A percentile compares a stretch with the other conserved stretches of the same genome.
Conservation (phyloP, 2,888 invertebrate genomes). For the Timema podura region DNA sequence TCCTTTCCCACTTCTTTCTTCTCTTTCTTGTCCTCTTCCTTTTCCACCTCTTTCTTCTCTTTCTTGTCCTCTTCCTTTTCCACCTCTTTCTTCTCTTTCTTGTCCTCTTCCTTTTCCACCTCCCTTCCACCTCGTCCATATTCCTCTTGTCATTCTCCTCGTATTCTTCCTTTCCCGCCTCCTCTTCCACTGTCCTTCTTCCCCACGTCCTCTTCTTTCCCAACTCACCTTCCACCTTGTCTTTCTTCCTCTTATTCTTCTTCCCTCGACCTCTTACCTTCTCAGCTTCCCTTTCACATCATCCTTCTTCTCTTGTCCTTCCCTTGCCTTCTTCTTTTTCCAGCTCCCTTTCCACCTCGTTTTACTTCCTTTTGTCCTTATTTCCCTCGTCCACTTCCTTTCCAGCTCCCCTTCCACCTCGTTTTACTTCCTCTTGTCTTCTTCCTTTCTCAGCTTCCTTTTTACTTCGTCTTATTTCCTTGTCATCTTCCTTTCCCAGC, state of each 20-base stretch:
- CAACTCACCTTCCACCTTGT: not conserved
- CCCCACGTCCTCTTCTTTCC: not conserved
- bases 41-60: slow-evolving; percentile 3
- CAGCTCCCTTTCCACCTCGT: not conserved
- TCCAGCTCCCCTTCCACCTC: not conserved
- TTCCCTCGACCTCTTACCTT: not conserved
- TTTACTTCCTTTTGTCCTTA: not conserved
- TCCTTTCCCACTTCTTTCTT: slow-evolving; percentile 17
- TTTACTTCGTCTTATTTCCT: not conserved
- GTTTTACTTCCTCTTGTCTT: not conserved
- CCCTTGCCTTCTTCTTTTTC: no score
- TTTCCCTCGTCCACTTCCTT: not conserved
- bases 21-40: slow-evolving; percentile 9
- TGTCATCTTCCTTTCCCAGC: not conserved
- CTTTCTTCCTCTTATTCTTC: not conserved
- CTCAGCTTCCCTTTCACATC: slow-evolving; percentile 1
- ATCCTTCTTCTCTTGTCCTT: slow-evolving; percentile 28
- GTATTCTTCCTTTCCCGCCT: slow-evolving; percentile 6
- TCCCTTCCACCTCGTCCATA: not conserved
- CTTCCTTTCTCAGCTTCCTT: not conserved
- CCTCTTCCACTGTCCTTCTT: slow-evolving; percentile 23
- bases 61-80: not conserved
- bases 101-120: not conserved
- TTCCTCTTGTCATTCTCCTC: not conserved
- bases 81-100: not conserved